These are phyloP conservation scores for Eumaeus atala DNA, from an alignment of 1,140 invertebrate species.

Conservation along the genomic window DNA sequence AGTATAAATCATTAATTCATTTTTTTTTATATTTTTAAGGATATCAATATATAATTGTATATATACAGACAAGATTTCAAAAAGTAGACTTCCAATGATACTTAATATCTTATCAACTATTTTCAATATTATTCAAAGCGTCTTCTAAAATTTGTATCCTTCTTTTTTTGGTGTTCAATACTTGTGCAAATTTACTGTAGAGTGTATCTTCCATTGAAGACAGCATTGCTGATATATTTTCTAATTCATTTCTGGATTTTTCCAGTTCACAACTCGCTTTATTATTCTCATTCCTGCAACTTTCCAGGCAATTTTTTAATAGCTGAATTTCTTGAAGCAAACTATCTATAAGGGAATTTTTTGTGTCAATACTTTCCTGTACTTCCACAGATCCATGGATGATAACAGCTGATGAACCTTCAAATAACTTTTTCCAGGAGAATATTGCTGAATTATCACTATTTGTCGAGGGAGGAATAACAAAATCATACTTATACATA, in stretches of 20 bases:
- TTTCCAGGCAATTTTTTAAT: conserved; percentile 27
- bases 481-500: conserved; percentile 37
- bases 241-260: conserved; percentile 38
- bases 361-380: conserved; percentile 26
- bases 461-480: background rate
- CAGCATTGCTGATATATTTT: conserved; percentile 42
- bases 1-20: no score
- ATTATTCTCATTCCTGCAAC: conserved; percentile 27
- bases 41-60: background rate
- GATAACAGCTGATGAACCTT: conserved; percentile 28
- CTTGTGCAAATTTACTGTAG: conserved; percentile 50
- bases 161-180: conserved; percentile 55
- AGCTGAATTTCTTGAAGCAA: conserved; percentile 40
- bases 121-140: conserved; percentile 29
- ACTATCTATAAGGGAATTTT: conserved; percentile 42
- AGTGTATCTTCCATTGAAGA: conserved; percentile 41
- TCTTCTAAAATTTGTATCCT: conserved; percentile 48
- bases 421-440: conserved; percentile 45
- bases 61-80: background rate
- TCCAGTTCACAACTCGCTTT: conserved; percentile 33
- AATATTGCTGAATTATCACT: conserved; percentile 31
- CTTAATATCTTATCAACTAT: conserved; percentile 6
- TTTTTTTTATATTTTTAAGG: no score
- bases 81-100: background rate
- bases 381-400: conserved; percentile 41